phyloP scores from a whole-genome alignment of 2,113 vertebrate genomes.

The Eclectus roratus region DNA sequence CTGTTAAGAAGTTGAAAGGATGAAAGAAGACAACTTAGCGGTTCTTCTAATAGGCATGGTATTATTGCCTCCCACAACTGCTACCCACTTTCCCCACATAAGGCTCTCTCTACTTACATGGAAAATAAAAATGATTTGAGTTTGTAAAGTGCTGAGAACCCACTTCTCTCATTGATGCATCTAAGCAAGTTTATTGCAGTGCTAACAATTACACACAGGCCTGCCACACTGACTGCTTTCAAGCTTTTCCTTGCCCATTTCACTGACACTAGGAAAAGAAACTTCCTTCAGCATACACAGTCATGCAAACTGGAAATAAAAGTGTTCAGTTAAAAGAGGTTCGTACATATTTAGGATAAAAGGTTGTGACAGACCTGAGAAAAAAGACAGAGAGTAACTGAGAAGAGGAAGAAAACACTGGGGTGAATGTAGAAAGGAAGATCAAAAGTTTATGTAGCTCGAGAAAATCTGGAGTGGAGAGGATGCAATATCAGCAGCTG shows the following conservation, averaged over 20 bases:
- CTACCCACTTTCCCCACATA: not conserved
- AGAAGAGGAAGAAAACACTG: not conserved
- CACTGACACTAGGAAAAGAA: not conserved
- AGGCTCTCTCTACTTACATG: not conserved
- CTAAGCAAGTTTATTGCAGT: not conserved
- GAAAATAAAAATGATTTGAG: not conserved
- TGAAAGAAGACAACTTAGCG: not conserved
- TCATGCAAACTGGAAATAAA: not conserved
- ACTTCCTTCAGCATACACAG: not conserved
- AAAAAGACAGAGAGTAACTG: not conserved
- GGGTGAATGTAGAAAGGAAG: not conserved
- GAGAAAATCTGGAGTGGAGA: not conserved
- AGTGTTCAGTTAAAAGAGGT: not conserved
- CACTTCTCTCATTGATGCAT: not conserved
- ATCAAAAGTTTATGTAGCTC: not conserved
- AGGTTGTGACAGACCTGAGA: not conserved
- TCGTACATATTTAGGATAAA: not conserved
- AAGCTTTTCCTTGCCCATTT: not conserved
- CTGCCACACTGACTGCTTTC: not conserved
- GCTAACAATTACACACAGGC: not conserved
- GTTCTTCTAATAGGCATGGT: not conserved
- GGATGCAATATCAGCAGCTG: rapidly evolving
- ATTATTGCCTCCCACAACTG: not conserved
- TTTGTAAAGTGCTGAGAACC: not conserved
- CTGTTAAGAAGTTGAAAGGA: not conserved